Evolutionary conservation across 2,113 vertebrate genomes (phyloP).

Genomic region (Loxodonta africana): DNA sequence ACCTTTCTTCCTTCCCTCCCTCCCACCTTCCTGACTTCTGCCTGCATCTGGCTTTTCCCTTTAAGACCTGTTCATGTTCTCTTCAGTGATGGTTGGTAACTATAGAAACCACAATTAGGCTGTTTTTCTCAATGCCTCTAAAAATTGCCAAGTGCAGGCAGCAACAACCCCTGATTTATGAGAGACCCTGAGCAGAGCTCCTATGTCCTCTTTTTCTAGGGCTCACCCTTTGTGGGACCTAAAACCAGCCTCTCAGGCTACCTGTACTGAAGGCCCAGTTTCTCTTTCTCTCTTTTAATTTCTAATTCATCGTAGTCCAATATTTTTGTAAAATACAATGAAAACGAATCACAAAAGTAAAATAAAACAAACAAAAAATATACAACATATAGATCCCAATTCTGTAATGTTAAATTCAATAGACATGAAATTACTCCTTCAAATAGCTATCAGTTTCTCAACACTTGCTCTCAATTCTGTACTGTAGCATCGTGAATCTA

Average conservation of each 20-base stretch:
- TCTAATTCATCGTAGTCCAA: neutral
- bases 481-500: rapidly evolving
- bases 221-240: neutral
- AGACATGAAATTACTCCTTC: neutral
- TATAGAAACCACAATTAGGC: conserved; percentile 84
- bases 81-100: conserved; percentile 75
- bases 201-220: neutral
- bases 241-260: neutral
- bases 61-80: conserved; percentile 70
- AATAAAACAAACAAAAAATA: neutral
- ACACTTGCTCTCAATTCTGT: neutral
- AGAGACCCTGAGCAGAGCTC: conserved; percentile 16
- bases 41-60: conserved; percentile 49
- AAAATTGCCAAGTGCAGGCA: conserved; percentile 77
- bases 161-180: conserved; percentile 64
- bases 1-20: neutral
- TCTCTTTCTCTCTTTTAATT: neutral
- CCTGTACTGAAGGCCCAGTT: neutral
- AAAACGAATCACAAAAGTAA: conserved; percentile 62
- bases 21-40: conserved; percentile 22
- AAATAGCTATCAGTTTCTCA: neutral
- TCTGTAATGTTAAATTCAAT: neutral
- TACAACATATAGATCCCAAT: neutral
- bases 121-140: conserved; percentile 77
- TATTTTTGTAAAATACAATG: conserved; percentile 36